Evolutionary conservation across 1,140 invertebrate species (phyloP).

Genomic region (Cryptotermes secundus): DNA sequence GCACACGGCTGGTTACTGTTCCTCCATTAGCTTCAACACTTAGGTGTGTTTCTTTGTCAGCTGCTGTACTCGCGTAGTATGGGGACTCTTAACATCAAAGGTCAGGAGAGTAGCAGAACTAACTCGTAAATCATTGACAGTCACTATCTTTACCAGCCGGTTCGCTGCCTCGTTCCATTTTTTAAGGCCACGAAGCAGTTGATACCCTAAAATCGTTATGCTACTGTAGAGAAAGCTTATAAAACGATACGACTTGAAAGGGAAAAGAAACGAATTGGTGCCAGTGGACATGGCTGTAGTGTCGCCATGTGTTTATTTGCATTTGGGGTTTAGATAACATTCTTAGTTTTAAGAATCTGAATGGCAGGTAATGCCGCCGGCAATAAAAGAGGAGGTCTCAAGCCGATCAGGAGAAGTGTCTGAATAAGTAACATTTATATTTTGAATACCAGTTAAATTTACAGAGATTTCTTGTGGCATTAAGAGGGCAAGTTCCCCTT

Average conservation of each 20-base stretch:
- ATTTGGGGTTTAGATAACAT: background rate
- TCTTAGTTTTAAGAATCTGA: background rate
- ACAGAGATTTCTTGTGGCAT: no score
- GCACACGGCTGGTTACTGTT: no score
- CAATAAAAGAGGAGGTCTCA: no score
- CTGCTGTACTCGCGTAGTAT: background rate
- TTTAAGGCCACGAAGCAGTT: conserved; percentile 13
- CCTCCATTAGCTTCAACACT: no score
- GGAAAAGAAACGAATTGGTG: background rate
- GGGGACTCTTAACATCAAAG: background rate
- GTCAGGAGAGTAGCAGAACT: background rate
- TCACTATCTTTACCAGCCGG: background rate
- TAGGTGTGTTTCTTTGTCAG: background rate
- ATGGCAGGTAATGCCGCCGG: background rate
- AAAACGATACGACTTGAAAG: conserved; percentile 26
- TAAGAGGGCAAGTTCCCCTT: no score
- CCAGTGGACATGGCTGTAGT: background rate
- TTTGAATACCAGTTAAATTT: no score
- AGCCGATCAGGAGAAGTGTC: no score
- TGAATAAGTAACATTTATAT: background rate
- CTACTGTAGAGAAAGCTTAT: conserved; percentile 23
- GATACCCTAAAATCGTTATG: conserved; percentile 25
- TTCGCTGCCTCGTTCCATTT: conserved; percentile 18
- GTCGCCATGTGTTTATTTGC: background rate
- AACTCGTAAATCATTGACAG: conserved; percentile 25